Evolutionary conservation across 2,888 invertebrate genomes (phyloP).

Genomic region (Clusia tigrina): DNA sequence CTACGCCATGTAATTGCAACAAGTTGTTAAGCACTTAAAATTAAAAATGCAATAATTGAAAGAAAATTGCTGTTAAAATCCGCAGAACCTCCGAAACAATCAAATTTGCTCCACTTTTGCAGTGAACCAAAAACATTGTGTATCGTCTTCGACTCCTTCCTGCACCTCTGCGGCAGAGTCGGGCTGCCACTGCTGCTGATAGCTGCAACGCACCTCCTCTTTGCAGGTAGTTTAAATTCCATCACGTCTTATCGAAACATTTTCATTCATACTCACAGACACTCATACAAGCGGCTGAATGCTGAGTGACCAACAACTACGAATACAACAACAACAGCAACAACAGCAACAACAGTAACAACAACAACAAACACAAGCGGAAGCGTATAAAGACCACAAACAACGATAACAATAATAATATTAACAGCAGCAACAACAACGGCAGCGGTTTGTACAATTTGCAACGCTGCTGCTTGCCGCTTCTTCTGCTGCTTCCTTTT

Average conservation of each 20-base stretch:
- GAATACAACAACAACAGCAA: conserved; percentile 12
- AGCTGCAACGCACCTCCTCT: no score
- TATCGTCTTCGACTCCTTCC: no score
- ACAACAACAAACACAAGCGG: conserved; percentile 4
- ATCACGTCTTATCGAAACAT: conserved; percentile 25
- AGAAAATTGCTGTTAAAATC: no score
- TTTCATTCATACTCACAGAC: conserved; percentile 28
- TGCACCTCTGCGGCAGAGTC: no score
- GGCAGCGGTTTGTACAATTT: no score
- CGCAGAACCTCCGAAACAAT: no score
- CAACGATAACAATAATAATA: conserved; percentile 21
- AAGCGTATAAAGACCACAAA: neutral
- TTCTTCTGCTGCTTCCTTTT: neutral
- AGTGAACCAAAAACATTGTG: no score
- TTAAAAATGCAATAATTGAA: no score
- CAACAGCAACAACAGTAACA: conserved; percentile 23
- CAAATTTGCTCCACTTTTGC: conserved; percentile 5
- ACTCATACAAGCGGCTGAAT: conserved; percentile 22
- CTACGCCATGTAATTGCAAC: no score
- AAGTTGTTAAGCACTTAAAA: no score
- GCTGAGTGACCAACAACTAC: neutral
- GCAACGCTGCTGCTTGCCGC: conserved; percentile 27
- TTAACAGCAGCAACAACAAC: no score
- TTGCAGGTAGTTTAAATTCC: conserved; percentile 19
- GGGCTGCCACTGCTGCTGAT: no score